Evolutionary conservation across 2,797 vertebrate species (phyloP), one percentile per base, ranked within the genome.

Genomic region (Tadarida brasiliensis): DNA sequence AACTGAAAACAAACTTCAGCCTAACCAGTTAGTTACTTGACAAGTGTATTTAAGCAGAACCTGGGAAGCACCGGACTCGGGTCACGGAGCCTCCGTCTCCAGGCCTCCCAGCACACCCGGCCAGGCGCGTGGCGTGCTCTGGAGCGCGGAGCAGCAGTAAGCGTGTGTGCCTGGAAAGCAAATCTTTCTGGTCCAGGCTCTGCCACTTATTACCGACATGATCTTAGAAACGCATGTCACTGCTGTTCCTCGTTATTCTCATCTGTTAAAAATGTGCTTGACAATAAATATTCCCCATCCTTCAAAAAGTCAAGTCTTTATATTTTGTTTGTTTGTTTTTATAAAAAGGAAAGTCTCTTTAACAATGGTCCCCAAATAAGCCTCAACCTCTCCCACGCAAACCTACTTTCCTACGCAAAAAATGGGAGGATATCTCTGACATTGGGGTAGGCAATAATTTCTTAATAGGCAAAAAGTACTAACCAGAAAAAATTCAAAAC

Each of bases 131-230:
- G n/a, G 7, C n/a, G 2, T 26, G 49, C 4, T 54, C n/a, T 1
- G 16, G 24, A 4, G 9, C 3, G 12, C 7, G 2, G 11, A 1
- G 2, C 5, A 22, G 4, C 3, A 24, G 0, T 1, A 9, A 56
- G 11, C 7, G n/a, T 39, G 56, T 33, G 39, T 44, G 39, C 39
- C 39, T 7, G 39, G 39, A 44, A 4, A 44, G 39, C 39, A 44
- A 44, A 44, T 6, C 71, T 22, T 28, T 59, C 61, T n/a, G 56
- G 30, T 17, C 22, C 11, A 24, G n/a, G 9, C 12, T 59, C 15
- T 22, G 7, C n/a, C 16, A 10, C 44, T 22, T 14, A 16, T 2
- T 26, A 9, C 39, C 80, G 35, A 11, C 19, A 28, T 19, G 10
- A 71, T 11, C 47, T 28, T 20, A 78, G 49, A 8, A 74, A 83